Evolutionary conservation across 2,113 vertebrate species (phyloP).

Genomic region (Amia ocellicauda): DNA sequence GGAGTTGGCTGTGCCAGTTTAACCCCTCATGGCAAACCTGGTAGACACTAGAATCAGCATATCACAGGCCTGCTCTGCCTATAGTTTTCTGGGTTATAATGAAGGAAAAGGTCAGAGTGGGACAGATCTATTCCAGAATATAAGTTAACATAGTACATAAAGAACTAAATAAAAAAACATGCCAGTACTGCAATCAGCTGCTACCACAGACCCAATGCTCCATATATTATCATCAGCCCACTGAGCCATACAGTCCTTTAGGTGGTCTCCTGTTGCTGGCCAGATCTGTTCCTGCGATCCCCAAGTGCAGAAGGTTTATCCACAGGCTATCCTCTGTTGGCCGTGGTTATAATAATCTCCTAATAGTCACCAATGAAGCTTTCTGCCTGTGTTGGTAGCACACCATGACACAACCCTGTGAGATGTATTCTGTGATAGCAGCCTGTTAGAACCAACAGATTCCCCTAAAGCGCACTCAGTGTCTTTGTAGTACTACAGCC

Average conservation of each 20-base stretch:
- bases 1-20: too few species aligned
- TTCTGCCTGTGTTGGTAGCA: background rate
- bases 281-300: background rate
- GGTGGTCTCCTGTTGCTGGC: background rate
- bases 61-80: too few species aligned
- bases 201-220: background rate
- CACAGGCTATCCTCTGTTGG: background rate
- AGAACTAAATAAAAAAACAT: background rate
- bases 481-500: background rate
- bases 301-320: background rate
- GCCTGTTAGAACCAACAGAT: constrained; percentile 5
- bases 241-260: background rate
- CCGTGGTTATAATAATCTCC: background rate
- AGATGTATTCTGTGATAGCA: constrained; percentile 5
- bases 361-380: background rate
- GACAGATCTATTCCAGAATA: background rate
- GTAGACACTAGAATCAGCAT: too few species aligned
- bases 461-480: background rate
- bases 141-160: background rate
- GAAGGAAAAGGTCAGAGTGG: too few species aligned
- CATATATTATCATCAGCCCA: background rate
- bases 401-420: background rate
- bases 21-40: too few species aligned
- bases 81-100: background rate
- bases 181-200: background rate